Conservation (phyloP, 2,888 invertebrate genomes). For the Limnephilus lunatus region DNA sequence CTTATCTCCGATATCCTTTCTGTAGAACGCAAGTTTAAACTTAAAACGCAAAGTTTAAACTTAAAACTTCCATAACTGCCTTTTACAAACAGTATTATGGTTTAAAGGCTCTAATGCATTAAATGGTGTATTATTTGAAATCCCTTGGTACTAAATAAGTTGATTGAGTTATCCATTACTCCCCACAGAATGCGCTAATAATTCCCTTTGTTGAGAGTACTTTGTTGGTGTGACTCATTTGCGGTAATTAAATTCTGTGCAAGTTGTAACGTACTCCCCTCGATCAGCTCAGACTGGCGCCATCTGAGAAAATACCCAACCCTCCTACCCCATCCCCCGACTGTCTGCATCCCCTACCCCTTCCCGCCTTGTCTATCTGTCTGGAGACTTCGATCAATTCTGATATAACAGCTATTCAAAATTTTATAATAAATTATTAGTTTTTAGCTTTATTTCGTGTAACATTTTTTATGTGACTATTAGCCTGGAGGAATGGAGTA, state of each 20-base stretch:
- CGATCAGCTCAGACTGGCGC: conserved; percentile 16
- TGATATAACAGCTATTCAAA: not conserved
- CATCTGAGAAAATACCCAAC: conserved; percentile 1
- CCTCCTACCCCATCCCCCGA: not conserved
- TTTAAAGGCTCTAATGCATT: not conserved
- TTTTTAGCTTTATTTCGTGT: not conserved
- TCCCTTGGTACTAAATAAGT: not conserved
- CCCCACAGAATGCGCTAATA: not conserved
- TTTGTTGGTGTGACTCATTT: not conserved
- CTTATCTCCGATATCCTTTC: too few relatives aligned
- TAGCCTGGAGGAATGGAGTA: not conserved
- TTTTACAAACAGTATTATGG: too few relatives aligned
- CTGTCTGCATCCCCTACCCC: not conserved
- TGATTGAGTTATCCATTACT: not conserved
- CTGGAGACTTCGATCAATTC: not conserved
- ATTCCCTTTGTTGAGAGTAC: not conserved
- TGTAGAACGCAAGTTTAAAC: too few relatives aligned
- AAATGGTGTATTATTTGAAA: not conserved
- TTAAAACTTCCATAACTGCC: too few relatives aligned
- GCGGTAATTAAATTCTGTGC: not conserved
- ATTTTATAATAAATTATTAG: not conserved
- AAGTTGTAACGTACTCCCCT: not conserved
- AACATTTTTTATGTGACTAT: not conserved
- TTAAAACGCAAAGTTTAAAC: too few relatives aligned
- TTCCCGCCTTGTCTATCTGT: not conserved